phyloP scores from a whole-genome alignment of 2,797 vertebrate genomes.

The Chrosomus eos region DNA sequence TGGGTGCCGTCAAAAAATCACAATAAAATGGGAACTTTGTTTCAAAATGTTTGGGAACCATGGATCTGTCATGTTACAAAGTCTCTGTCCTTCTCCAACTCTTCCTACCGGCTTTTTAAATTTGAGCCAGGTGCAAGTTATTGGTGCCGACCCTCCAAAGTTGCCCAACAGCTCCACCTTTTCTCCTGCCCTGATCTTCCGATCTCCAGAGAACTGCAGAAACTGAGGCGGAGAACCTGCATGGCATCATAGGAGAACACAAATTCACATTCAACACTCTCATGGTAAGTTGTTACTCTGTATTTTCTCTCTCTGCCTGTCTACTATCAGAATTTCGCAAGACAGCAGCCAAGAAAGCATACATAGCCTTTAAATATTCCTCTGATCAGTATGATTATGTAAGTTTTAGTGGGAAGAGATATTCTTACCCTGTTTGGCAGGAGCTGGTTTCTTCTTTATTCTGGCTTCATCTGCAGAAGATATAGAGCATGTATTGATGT shows the following conservation, averaged over 20 bases:
- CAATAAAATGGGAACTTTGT: background rate
- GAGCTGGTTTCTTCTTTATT: constrained; percentile 91
- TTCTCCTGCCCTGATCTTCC: constrained; percentile 92
- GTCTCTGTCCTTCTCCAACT: background rate
- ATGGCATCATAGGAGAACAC: background rate
- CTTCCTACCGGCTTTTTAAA: constrained; percentile 91
- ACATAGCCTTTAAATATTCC: background rate
- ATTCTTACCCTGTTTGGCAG: constrained; percentile 89
- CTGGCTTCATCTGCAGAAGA: constrained; percentile 88
- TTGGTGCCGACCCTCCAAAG: constrained; percentile 87
- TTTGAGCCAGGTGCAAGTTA: constrained; percentile 95
- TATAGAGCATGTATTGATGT: constrained; percentile 27
- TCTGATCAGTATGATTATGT: background rate
- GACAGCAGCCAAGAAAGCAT: background rate
- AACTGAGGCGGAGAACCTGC: constrained; percentile 91
- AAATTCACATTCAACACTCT: background rate
- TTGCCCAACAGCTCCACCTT: constrained; percentile 90
- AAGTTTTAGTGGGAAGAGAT: background rate
- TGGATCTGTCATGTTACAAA: background rate
- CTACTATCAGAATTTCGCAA: background rate
- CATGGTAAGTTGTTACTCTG: background rate
- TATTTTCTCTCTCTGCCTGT: background rate
- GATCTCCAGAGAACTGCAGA: constrained; percentile 92
- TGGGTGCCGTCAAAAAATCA: background rate
- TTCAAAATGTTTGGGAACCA: background rate